Evolutionary conservation across 2,888 invertebrate species (phyloP).

Genomic region (Platycnemis pennipes): DNA sequence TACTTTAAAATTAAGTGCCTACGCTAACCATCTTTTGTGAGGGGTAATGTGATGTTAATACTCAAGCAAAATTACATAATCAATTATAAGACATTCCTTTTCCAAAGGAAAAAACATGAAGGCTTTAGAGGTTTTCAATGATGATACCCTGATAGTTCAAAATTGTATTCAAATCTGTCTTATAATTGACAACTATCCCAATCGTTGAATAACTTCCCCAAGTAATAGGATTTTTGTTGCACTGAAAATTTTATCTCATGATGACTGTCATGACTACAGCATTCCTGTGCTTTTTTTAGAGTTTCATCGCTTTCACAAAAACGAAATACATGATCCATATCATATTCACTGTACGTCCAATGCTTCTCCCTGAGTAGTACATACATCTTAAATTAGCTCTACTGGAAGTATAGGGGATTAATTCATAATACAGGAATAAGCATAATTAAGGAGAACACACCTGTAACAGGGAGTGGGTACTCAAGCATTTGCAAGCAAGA

Average conservation of each 20-base stretch:
- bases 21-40: no score
- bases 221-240: not conserved
- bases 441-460: not conserved
- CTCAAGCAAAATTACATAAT: no score
- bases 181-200: constrained; percentile 50
- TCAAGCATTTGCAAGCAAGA: not conserved
- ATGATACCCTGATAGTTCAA: constrained; percentile 63
- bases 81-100: no score
- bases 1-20: no score
- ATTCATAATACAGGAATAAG: not conserved
- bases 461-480: not conserved
- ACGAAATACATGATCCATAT: not conserved
- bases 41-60: no score
- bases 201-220: not conserved
- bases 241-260: not conserved
- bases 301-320: not conserved
- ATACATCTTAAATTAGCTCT: constrained; percentile 11
- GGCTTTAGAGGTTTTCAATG: not conserved
- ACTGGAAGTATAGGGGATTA: not conserved
- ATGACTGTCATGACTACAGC: not conserved
- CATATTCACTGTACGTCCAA: not conserved
- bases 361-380: constrained; percentile 54
- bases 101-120: not conserved
- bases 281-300: not conserved
- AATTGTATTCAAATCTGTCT: constrained; percentile 27